Percentiles rank a stretch among this genome's conserved stretches.
Conservation (phyloP, 2,888 invertebrate genomes). For the Aelia acuminata region DNA sequence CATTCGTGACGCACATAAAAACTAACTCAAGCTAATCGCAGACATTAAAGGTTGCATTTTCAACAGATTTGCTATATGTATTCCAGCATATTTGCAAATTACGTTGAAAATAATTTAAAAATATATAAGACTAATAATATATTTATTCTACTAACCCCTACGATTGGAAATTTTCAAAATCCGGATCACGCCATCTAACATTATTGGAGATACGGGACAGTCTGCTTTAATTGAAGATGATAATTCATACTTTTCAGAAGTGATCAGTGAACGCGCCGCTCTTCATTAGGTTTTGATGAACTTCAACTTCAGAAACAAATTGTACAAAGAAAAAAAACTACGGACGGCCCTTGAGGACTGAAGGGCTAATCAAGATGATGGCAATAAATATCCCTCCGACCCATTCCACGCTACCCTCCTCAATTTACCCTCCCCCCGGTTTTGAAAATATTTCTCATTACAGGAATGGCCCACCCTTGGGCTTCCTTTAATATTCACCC, state of each 20-base stretch:
- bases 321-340: not conserved
- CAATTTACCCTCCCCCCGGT: not conserved
- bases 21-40: no score
- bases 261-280: not conserved
- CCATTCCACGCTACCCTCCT: slow-evolving; percentile 1
- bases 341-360: not conserved
- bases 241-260: slow-evolving; percentile 2
- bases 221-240: not conserved
- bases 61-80: no score
- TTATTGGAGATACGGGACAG: not conserved
- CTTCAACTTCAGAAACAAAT: slow-evolving; percentile 6
- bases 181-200: no score
- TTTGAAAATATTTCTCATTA: slow-evolving; percentile 42
- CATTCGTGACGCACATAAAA: no score
- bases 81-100: no score
- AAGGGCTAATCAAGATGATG: slow-evolving; percentile 37
- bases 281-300: not conserved
- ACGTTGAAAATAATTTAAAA: no score
- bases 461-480: slow-evolving; percentile 1
- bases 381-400: slow-evolving; percentile 14
- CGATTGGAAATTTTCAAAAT: no score
- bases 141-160: no score
- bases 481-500: slow-evolving; percentile 28
- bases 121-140: no score
- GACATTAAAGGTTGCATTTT: no score